Percentiles rank a stretch among this genome's conserved stretches.
These are phyloP conservation scores for Dolichoris vasculosae DNA, from an alignment of 1,140 invertebrate species.

Conservation along the genomic window DNA sequence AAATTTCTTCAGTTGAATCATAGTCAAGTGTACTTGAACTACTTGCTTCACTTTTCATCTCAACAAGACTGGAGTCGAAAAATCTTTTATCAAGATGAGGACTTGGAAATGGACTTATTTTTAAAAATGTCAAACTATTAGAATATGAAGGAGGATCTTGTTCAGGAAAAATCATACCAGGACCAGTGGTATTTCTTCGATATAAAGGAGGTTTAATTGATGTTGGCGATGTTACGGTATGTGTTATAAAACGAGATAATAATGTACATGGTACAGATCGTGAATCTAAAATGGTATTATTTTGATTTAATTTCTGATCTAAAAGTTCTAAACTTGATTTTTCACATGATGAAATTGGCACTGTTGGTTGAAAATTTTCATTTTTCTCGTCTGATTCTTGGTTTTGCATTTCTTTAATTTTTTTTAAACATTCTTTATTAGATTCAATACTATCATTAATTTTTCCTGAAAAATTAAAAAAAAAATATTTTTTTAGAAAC, in stretches of 20 bases:
- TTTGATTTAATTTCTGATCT: constrained; percentile 68
- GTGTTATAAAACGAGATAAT: constrained; percentile 66
- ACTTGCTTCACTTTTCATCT: constrained; percentile 84
- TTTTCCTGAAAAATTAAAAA: constrained; percentile 53
- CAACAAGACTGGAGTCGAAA: constrained; percentile 86
- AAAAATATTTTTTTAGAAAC: not conserved
- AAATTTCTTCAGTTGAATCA: constrained; percentile 80
- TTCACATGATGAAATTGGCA: constrained; percentile 74
- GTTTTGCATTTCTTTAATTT: constrained; percentile 3
- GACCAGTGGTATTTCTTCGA: constrained; percentile 69
- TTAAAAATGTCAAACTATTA: constrained; percentile 71
- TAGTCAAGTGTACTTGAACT: constrained; percentile 79
- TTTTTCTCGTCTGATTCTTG: constrained; percentile 64
- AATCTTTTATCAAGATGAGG: constrained; percentile 86
- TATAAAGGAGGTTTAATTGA: constrained; percentile 68
- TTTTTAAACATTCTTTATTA: not conserved
- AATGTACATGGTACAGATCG: constrained; percentile 42
- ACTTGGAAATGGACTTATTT: constrained; percentile 75
- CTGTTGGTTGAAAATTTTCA: constrained; percentile 68
- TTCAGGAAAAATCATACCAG: constrained; percentile 71
- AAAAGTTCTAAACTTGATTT: constrained; percentile 73
- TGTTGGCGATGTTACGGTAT: constrained; percentile 69
- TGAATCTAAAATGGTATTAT: constrained; percentile 64
- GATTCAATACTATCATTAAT: constrained; percentile 41
- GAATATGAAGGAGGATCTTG: constrained; percentile 72